Evolutionary conservation across 2,113 vertebrate species (phyloP).

Genomic region (Albula goreensis): DNA sequence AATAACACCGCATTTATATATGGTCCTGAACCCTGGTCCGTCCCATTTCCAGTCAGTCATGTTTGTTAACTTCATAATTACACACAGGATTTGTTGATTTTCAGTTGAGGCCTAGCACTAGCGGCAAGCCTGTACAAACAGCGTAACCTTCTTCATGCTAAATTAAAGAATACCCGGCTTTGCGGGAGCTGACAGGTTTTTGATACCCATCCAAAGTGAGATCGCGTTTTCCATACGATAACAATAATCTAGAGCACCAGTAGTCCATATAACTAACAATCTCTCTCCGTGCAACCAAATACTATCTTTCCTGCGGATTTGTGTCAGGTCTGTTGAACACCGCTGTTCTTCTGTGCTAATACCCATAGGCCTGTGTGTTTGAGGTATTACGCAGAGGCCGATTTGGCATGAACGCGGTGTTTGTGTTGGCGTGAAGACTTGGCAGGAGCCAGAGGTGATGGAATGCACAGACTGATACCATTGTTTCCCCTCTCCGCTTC

Average conservation of each 20-base stretch:
- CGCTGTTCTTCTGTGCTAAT: slow-evolving; percentile 8
- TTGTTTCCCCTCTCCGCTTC: slow-evolving; percentile 54
- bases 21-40: background rate
- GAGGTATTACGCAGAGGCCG: slow-evolving; percentile 40
- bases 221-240: slow-evolving; percentile 20
- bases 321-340: slow-evolving; percentile 8
- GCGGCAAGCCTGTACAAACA: slow-evolving; percentile 21
- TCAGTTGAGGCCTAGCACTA: background rate
- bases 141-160: background rate
- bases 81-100: background rate
- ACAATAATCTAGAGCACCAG: slow-evolving; percentile 17
- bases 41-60: background rate
- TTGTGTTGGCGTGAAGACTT: slow-evolving; percentile 59
- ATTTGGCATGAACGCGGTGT: slow-evolving; percentile 41
- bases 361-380: slow-evolving; percentile 36
- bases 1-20: background rate
- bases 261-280: slow-evolving; percentile 17
- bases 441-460: slow-evolving; percentile 53
- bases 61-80: background rate
- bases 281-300: slow-evolving; percentile 1
- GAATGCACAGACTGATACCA: slow-evolving; percentile 56
- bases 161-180: slow-evolving; percentile 12
- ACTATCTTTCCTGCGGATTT: slow-evolving; percentile 13
- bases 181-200: slow-evolving; percentile 3
- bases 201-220: slow-evolving; percentile 10